Evolutionary conservation across 2,113 vertebrate genomes (phyloP).

Genomic region (Pitta sordida): DNA sequence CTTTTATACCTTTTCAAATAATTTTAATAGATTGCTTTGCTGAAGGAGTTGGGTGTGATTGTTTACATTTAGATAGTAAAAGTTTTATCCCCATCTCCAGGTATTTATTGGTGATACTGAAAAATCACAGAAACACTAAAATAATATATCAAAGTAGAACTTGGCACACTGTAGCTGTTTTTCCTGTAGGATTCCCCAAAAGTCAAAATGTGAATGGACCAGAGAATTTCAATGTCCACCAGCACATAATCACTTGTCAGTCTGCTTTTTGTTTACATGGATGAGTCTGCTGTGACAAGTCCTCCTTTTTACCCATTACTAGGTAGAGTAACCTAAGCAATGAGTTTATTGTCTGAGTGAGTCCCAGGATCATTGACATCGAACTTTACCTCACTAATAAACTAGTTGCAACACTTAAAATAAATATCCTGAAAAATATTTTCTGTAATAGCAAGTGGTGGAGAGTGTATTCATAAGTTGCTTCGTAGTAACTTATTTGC

Average conservation of each 20-base stretch:
- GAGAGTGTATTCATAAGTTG: not conserved
- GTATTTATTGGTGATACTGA: not conserved
- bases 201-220: not conserved
- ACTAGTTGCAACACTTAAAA: not conserved
- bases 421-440: not conserved
- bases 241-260: not conserved
- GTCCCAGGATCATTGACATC: not conserved
- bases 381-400: not conserved
- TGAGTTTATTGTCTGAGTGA: not conserved
- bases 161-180: not conserved
- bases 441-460: not conserved
- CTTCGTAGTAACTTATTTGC: not conserved
- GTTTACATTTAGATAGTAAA: not conserved
- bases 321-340: not conserved
- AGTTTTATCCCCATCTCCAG: not conserved
- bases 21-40: not conserved
- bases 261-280: not conserved
- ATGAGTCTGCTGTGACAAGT: not conserved
- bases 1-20: not conserved
- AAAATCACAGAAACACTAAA: not conserved
- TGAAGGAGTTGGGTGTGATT: not conserved
- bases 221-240: not conserved
- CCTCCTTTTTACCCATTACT: not conserved
- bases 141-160: not conserved
- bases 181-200: not conserved